Evolutionary conservation across 2,797 vertebrate genomes (phyloP).

Genomic region (Holocentrus rufus): DNA sequence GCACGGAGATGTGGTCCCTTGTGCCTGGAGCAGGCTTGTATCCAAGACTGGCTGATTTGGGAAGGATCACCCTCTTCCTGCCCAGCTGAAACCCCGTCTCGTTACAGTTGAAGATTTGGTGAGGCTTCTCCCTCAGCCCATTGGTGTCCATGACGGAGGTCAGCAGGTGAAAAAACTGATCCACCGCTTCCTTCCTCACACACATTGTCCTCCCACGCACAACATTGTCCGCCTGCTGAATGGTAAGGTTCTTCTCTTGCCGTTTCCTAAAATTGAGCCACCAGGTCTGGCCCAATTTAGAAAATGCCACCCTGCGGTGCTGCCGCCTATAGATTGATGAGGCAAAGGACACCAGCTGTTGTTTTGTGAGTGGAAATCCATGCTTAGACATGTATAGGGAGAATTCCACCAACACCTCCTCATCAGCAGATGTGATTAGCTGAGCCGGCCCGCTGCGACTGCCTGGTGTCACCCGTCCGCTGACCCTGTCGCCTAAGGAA

Average conservation of each 20-base stretch:
- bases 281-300: conserved; percentile 79
- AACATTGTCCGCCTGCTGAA: conserved; percentile 72
- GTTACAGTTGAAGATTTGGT: conserved; percentile 73
- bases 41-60: conserved; percentile 66
- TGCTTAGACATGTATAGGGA: conserved; percentile 76
- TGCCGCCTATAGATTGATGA: conserved; percentile 78
- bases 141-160: conserved; percentile 60
- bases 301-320: conserved; percentile 76
- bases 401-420: conserved; percentile 75
- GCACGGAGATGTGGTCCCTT: conserved; percentile 72
- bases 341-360: conserved; percentile 78
- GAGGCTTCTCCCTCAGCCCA: conserved; percentile 65
- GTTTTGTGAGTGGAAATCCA: conserved; percentile 78
- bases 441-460: conserved; percentile 77
- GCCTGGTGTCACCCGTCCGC: conserved; percentile 75
- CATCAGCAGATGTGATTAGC: conserved; percentile 74
- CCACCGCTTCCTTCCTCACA: conserved; percentile 73
- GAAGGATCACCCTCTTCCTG: conserved; percentile 64
- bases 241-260: conserved; percentile 75
- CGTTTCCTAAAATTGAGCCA: conserved; percentile 78
- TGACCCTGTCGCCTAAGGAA: conserved; percentile 77
- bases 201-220: conserved; percentile 69
- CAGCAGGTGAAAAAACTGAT: conserved; percentile 73
- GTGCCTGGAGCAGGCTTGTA: conserved; percentile 58
- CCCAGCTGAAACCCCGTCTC: conserved; percentile 74